Percentiles rank a stretch among this genome's conserved stretches.
Conservation (phyloP, 2,888 invertebrate species). For the Taenaris catops region DNA sequence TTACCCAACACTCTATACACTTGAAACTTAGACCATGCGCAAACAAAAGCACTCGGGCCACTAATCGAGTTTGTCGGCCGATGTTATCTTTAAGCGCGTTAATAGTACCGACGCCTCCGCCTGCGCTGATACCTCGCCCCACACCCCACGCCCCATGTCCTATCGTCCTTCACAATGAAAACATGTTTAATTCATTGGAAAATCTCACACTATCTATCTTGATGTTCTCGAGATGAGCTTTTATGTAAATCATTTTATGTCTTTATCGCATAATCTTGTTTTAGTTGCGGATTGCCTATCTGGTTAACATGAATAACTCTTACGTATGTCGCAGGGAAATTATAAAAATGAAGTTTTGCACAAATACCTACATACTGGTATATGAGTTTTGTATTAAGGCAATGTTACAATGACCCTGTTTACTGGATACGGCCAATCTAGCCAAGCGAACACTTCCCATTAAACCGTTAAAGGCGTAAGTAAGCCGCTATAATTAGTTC, state of each 20-base stretch:
- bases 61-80: constrained; percentile 78
- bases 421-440: no score
- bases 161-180: constrained; percentile 32
- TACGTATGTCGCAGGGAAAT: no score
- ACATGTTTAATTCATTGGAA: constrained; percentile 44
- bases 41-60: constrained; percentile 54
- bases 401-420: no score
- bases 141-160: constrained; percentile 24
- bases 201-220: constrained; percentile 25
- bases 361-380: no score
- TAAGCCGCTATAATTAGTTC: no score
- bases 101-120: constrained; percentile 65
- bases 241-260: neutral
- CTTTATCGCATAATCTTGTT: neutral
- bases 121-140: constrained; percentile 15
- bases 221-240: constrained; percentile 3
- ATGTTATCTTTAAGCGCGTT: constrained; percentile 73
- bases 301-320: no score
- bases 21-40: constrained; percentile 29
- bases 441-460: no score
- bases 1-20: no score
- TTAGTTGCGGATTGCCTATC: constrained; percentile 1
- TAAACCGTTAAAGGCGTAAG: no score
- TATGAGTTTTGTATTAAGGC: no score
- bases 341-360: no score